Conservation (phyloP, 2,888 invertebrate genomes). For the Cartodere bifasciata region DNA sequence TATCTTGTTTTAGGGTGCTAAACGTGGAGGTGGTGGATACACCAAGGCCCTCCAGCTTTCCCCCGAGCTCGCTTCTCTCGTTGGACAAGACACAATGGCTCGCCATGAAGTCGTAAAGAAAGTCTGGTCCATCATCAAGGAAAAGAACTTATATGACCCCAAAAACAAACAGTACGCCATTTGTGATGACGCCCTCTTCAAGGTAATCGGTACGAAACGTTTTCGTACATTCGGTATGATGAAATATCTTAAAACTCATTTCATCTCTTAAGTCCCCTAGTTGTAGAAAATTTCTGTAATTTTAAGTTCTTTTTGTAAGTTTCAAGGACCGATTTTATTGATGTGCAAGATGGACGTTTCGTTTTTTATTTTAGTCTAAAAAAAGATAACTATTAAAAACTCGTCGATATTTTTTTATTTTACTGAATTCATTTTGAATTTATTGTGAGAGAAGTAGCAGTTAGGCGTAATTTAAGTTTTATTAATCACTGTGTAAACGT, state of each 20-base stretch:
- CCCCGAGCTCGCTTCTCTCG: conserved; percentile 69
- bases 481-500: too few species aligned
- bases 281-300: too few species aligned
- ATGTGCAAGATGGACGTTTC: too few species aligned
- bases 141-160: conserved; percentile 80
- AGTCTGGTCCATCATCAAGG: conserved; percentile 82
- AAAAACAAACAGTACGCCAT: conserved; percentile 92
- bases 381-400: too few species aligned
- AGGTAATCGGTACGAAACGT: conserved; percentile 82
- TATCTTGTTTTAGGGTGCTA: conserved; percentile 23
- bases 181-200: conserved; percentile 80
- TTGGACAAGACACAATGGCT: conserved; percentile 74
- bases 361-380: too few species aligned
- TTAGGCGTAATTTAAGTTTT: too few species aligned
- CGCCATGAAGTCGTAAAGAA: conserved; percentile 84
- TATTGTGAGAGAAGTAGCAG: too few species aligned
- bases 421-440: too few species aligned
- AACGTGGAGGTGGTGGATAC: conserved; percentile 61
- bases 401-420: too few species aligned
- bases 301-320: too few species aligned
- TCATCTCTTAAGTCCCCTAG: conserved; percentile 47
- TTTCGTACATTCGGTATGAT: conserved; percentile 96
- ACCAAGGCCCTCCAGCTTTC: conserved; percentile 75
- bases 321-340: too few species aligned
- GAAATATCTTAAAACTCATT: conserved; percentile 89